These are phyloP conservation scores for Alces alces DNA, from an alignment of 2,113 vertebrate genomes.

Conservation along the genomic window DNA sequence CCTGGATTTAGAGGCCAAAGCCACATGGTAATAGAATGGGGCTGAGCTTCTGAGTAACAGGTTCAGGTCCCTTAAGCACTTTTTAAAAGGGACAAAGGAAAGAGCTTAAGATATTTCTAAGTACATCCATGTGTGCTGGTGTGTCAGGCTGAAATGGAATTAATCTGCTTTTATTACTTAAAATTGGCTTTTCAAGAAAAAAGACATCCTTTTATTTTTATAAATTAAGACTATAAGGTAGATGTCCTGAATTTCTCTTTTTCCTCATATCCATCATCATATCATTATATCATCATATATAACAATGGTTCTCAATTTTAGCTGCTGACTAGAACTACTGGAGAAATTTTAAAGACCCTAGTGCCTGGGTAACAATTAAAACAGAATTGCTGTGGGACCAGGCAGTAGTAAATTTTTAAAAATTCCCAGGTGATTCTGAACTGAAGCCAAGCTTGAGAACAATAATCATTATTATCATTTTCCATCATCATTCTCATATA, in stretches of 20 bases:
- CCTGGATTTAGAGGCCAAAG: not conserved
- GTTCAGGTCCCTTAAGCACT: not conserved
- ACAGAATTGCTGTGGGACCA: not conserved
- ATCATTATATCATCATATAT: not conserved
- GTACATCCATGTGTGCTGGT: not conserved
- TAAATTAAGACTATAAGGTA: not conserved
- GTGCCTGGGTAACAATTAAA: not conserved
- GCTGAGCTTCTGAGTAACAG: not conserved
- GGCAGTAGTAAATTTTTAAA: not conserved
- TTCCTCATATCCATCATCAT: not conserved
- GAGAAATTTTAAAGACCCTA: not conserved
- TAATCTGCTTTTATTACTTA: not conserved
- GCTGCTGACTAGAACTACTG: not conserved
- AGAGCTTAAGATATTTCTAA: not conserved
- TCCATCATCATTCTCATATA: not conserved
- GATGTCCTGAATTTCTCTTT: not conserved
- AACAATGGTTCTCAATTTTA: not conserved
- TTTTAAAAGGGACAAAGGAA: not conserved
- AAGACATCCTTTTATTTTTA: not conserved
- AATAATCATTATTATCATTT: not conserved
- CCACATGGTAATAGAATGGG: not conserved
- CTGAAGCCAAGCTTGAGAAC: not conserved
- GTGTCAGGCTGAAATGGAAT: not conserved
- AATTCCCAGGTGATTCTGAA: not conserved
- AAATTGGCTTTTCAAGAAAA: not conserved